Conservation (phyloP, 1,140 invertebrate species). For the Babylonia areolata region DNA sequence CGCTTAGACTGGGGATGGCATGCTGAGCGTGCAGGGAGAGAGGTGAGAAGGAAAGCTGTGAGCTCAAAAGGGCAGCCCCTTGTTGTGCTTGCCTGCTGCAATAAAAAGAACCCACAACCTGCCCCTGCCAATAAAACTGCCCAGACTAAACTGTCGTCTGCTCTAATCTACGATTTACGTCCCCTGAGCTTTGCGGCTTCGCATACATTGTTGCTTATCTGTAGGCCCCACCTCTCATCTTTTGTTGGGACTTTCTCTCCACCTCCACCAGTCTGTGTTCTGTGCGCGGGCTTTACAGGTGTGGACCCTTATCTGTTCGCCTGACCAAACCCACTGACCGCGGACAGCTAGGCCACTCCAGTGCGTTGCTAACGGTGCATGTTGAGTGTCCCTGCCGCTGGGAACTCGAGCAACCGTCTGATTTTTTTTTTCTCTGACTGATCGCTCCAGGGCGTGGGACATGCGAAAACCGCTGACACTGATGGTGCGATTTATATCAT, state of each 20-base stretch:
- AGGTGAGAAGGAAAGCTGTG: neutral
- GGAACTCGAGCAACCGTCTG: too few relatives aligned
- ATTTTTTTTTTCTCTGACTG: too few relatives aligned
- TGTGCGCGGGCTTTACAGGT: neutral
- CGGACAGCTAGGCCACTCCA: too few relatives aligned
- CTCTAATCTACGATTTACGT: constrained; percentile 7
- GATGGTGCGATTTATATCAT: too few relatives aligned
- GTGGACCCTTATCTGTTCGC: neutral
- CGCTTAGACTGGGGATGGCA: neutral
- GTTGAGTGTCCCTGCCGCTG: too few relatives aligned
- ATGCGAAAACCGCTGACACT: too few relatives aligned
- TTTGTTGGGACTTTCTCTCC: neutral
- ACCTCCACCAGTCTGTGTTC: neutral
- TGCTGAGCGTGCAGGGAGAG: neutral
- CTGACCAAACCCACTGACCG: neutral
- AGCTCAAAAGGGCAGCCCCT: neutral
- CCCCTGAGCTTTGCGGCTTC: neutral
- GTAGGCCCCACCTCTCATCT: neutral
- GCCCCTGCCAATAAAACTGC: neutral
- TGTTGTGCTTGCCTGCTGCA: neutral
- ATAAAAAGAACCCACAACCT: neutral
- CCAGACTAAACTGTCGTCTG: neutral
- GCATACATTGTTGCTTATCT: neutral
- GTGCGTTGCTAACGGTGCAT: too few relatives aligned
- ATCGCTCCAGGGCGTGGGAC: too few relatives aligned